Percentiles rank a stretch among this genome's conserved stretches.
These are phyloP conservation scores for Panulirus ornatus DNA, from an alignment of 1,140 invertebrate species.

Conservation along the genomic window DNA sequence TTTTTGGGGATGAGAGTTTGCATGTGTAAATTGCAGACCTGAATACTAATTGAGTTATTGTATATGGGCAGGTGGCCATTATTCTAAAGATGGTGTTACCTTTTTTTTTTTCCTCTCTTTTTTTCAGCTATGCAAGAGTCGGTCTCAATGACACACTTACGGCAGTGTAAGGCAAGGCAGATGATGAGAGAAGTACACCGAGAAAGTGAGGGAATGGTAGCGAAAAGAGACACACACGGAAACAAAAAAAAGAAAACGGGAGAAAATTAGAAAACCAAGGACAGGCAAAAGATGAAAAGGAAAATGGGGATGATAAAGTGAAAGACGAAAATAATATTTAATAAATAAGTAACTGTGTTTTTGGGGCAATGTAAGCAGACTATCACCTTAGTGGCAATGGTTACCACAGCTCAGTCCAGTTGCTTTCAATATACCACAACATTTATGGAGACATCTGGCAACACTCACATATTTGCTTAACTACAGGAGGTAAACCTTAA, in stretches of 20 bases:
- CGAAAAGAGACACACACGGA: background rate
- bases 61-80: background rate
- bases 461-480: too few species aligned
- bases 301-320: background rate
- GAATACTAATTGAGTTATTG: conserved; percentile 16
- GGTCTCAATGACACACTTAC: too few species aligned
- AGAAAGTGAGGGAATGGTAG: background rate
- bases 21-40: conserved; percentile 1
- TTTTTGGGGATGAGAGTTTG: conserved; percentile 1
- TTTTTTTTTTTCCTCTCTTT: too few species aligned
- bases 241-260: background rate
- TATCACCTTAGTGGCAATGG: too few species aligned
- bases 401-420: too few species aligned
- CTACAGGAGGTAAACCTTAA: too few species aligned
- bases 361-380: too few species aligned
- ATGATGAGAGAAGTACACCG: too few species aligned
- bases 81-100: background rate
- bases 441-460: too few species aligned
- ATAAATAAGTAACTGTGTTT: background rate
- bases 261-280: background rate
- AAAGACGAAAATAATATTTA: background rate
- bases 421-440: too few species aligned
- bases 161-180: too few species aligned
- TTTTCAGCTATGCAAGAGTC: too few species aligned
- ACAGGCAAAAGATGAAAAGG: background rate